Conservation (phyloP, 2,888 invertebrate genomes). For the Ischnus inquisitorius region DNA sequence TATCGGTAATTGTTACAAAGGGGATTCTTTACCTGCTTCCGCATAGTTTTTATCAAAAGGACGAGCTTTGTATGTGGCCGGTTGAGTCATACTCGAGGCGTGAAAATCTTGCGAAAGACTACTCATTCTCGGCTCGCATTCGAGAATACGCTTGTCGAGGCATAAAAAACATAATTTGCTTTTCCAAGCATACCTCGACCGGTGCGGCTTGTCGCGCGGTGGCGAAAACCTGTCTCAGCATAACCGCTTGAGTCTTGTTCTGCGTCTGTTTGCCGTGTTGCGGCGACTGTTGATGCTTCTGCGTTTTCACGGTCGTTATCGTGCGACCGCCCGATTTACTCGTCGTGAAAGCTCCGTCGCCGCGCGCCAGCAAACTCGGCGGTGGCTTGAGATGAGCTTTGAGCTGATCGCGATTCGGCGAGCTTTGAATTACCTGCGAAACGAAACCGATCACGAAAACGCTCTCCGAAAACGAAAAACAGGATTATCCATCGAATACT, state of each 20-base stretch:
- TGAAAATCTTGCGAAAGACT: too few species aligned
- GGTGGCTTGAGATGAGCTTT: constrained; percentile 95
- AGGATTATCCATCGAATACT: constrained; percentile 14
- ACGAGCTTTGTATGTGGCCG: too few species aligned
- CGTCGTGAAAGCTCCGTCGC: constrained; percentile 81
- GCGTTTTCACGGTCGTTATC: constrained; percentile 81
- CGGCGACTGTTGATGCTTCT: constrained; percentile 79
- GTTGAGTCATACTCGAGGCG: too few species aligned
- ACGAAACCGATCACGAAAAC: not conserved
- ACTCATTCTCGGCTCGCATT: too few species aligned
- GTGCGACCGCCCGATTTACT: constrained; percentile 82
- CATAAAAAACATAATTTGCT: too few species aligned
- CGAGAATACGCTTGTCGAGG: too few species aligned
- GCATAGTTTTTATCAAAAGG: too few species aligned
- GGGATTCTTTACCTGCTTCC: too few species aligned
- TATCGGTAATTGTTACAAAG: too few species aligned
- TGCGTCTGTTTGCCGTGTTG: constrained; percentile 80
- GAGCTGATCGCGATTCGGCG: constrained; percentile 95
- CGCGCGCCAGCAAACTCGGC: constrained; percentile 90
- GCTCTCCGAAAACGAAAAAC: not conserved
- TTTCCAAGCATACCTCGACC: constrained; percentile 77
- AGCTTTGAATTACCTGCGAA: constrained; percentile 93
- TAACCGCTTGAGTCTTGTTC: constrained; percentile 82
- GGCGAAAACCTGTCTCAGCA: constrained; percentile 82
- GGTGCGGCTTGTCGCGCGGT: constrained; percentile 81